Percentiles rank a stretch among this genome's conserved stretches.
Evolutionary conservation across 2,113 vertebrate genomes (phyloP).

Genomic region (human): DNA sequence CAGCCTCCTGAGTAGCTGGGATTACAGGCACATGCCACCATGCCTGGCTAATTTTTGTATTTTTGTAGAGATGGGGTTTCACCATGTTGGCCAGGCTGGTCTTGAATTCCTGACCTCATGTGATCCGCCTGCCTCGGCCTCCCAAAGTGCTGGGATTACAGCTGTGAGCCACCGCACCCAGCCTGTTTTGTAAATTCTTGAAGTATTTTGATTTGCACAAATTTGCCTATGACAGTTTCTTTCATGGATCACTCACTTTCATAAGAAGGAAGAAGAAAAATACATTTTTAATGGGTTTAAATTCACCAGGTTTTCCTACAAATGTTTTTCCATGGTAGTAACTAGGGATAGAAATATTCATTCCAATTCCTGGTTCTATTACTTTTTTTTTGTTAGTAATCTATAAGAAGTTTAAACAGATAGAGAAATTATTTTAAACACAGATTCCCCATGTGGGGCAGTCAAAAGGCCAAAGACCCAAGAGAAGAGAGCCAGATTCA

Average conservation of each 20-base stretch:
- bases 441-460: neutral
- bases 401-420: neutral
- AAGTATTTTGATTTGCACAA: conserved; percentile 19
- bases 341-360: neutral
- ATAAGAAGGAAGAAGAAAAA: neutral
- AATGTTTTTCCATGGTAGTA: neutral
- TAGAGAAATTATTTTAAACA: neutral
- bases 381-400: neutral
- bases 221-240: neutral
- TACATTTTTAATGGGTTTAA: neutral
- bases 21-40: no score
- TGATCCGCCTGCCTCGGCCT: no score
- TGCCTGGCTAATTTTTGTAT: no score
- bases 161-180: no score
- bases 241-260: neutral
- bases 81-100: no score
- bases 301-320: neutral
- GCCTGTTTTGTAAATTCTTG: neutral
- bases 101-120: no score
- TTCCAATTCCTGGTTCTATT: neutral
- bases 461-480: neutral
- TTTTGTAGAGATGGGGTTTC: no score
- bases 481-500: neutral
- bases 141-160: no score
- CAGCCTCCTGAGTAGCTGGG: no score